A percentile compares a stretch with the other conserved stretches of the same genome.
Conservation (phyloP, 1,140 invertebrate species). For the Oedothorax gibbosus region DNA sequence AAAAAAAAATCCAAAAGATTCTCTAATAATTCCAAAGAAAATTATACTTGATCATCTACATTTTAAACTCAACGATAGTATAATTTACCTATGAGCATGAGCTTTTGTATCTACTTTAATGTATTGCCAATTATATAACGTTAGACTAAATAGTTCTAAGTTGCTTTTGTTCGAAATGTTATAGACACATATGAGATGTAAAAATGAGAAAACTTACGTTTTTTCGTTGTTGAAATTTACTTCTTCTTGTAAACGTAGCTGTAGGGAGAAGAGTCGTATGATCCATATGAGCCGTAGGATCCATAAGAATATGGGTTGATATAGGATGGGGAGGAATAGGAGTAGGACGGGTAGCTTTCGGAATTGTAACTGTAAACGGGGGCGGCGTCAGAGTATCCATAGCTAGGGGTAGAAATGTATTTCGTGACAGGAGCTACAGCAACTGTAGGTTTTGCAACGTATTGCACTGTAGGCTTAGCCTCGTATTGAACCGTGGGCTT, state of each 20-base stretch:
- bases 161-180: too few species aligned
- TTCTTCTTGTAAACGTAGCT: conserved; percentile 27
- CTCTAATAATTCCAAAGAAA: too few species aligned
- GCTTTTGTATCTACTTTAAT: too few species aligned
- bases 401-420: conserved; percentile 2
- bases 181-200: too few species aligned
- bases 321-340: conserved; percentile 17
- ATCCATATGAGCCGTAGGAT: conserved; percentile 15
- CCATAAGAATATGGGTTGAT: conserved; percentile 11
- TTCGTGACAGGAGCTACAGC: background rate
- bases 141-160: too few species aligned
- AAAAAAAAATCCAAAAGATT: too few species aligned
- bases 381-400: background rate
- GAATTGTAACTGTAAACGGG: conserved; percentile 21
- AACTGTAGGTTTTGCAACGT: background rate
- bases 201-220: too few species aligned
- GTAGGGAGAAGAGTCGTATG: conserved; percentile 11
- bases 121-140: too few species aligned
- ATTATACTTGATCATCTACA: too few species aligned
- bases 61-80: too few species aligned
- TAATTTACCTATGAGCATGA: too few species aligned
- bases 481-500: background rate
- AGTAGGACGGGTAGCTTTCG: conserved; percentile 15
- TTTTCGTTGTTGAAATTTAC: too few species aligned
- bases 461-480: background rate